Conservation (phyloP, 2,797 vertebrate species). For the Platyrinchus mystaceus region DNA sequence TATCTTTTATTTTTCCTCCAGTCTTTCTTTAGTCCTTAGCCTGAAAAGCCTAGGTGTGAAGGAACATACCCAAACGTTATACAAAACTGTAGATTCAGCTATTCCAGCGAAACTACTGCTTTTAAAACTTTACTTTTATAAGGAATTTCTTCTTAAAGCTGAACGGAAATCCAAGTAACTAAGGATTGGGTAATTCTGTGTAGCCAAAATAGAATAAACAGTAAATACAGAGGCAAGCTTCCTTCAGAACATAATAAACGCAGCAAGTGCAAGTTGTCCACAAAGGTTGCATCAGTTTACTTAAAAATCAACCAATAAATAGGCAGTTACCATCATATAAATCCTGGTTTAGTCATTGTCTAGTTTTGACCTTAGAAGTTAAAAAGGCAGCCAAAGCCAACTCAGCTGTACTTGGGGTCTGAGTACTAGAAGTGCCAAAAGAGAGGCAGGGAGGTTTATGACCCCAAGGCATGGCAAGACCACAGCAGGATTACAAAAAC, state of each 20-base stretch:
- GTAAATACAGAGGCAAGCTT: background rate
- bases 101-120: background rate
- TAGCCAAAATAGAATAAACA: background rate
- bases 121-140: background rate
- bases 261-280: background rate
- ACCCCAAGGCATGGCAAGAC: background rate
- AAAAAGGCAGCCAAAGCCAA: background rate
- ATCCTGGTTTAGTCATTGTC: background rate
- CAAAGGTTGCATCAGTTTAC: background rate
- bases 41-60: background rate
- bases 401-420: background rate
- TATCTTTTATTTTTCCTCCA: background rate
- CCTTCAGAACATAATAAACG: background rate
- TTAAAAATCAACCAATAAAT: background rate
- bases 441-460: background rate
- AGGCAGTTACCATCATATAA: background rate
- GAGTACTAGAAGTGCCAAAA: background rate
- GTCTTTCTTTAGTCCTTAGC: background rate
- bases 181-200: background rate
- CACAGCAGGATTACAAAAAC: background rate
- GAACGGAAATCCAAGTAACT: background rate
- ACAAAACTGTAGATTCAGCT: background rate
- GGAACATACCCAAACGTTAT: background rate
- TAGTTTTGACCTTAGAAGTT: background rate
- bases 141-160: background rate